Conservation (phyloP, 2,888 invertebrate species). For the Epirrita christyi region DNA sequence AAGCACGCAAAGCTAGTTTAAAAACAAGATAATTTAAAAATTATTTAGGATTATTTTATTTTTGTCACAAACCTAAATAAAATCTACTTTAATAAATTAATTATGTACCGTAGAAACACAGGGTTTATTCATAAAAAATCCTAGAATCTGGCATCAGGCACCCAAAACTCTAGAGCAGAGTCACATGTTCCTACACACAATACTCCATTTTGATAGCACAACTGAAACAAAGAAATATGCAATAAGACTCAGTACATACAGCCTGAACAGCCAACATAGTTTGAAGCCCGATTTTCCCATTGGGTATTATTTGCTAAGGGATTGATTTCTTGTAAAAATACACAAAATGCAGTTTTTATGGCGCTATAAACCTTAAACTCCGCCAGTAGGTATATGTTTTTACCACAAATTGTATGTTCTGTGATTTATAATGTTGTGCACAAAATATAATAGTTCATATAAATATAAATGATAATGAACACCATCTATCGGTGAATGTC, state of each 20-base stretch:
- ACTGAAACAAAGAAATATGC: constrained; percentile 59
- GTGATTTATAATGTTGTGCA: no score
- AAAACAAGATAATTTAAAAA: background rate
- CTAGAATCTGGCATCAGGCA: constrained; percentile 56
- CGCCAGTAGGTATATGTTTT: no score
- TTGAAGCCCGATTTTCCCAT: no score
- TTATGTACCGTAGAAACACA: background rate
- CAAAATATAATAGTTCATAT: no score
- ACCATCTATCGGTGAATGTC: no score
- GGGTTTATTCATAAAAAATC: background rate
- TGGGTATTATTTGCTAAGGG: no score
- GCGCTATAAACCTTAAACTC: background rate
- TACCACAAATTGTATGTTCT: no score
- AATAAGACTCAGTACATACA: background rate
- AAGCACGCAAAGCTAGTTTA: background rate
- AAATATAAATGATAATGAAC: no score
- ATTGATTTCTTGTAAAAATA: background rate
- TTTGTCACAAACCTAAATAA: background rate
- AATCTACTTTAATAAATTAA: background rate
- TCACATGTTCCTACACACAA: constrained; percentile 80
- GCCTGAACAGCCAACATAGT: no score
- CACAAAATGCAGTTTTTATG: background rate
- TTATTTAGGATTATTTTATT: background rate
- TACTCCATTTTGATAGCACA: constrained; percentile 76
- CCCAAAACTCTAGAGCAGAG: constrained; percentile 79